Percentiles rank a stretch among this genome's conserved stretches.
Evolutionary conservation across 2,888 invertebrate species (phyloP).

Genomic region (Diploptera punctata): DNA sequence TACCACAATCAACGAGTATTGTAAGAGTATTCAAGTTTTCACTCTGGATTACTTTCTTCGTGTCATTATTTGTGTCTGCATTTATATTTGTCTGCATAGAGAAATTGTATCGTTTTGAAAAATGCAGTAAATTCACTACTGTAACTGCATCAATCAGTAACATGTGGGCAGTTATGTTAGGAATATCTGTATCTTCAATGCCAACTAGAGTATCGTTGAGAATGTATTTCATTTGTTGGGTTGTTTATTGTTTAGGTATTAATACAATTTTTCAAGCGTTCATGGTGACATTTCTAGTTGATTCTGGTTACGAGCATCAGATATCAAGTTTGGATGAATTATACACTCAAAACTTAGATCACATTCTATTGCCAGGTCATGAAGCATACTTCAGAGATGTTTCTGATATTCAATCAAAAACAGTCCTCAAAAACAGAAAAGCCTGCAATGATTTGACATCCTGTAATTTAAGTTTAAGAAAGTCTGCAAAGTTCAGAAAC

Average conservation of each 20-base stretch:
- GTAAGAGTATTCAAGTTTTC: neutral
- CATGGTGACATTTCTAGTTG: neutral
- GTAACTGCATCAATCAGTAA: neutral
- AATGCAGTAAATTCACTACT: neutral
- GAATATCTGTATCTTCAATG: neutral
- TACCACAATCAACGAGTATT: neutral
- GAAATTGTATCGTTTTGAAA: neutral
- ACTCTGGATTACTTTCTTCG: neutral
- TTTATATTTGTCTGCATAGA: neutral
- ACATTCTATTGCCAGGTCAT: neutral
- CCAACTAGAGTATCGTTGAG: neutral
- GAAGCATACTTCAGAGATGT: neutral
- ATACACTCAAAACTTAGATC: neutral
- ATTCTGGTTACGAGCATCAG: neutral
- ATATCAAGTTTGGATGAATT: slow-evolving; percentile 1
- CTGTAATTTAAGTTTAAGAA: neutral
- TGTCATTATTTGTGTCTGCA: neutral
- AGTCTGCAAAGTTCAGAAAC: neutral
- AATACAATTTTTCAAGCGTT: neutral
- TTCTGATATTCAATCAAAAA: neutral
- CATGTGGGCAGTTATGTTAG: neutral
- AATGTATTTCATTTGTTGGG: neutral
- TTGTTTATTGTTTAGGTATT: neutral
- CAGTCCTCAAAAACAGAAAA: neutral
- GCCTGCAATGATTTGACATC: neutral